Evolutionary conservation across 1,140 invertebrate genomes (phyloP).

Genomic region (Diachasmimorpha longicaudata): DNA sequence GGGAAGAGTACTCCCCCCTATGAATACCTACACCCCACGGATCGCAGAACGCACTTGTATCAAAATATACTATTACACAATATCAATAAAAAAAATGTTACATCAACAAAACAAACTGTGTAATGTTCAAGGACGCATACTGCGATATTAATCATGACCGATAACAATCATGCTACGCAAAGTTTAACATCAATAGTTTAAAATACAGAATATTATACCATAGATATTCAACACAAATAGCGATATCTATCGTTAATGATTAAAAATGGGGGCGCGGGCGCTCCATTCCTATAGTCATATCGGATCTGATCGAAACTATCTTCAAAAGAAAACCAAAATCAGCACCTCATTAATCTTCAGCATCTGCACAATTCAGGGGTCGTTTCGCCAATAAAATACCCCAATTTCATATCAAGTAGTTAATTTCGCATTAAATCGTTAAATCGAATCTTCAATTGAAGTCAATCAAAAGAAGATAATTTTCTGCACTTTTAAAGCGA

Average conservation of each 20-base stretch:
- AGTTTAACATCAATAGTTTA: slow-evolving; percentile 9
- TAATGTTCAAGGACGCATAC: slow-evolving; percentile 10
- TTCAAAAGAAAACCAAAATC: neutral
- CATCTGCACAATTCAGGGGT: neutral
- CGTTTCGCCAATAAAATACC: neutral
- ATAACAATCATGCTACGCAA: slow-evolving; percentile 25
- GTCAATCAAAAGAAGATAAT: neutral
- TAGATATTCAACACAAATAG: neutral
- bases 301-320: neutral
- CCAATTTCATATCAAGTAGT: neutral
- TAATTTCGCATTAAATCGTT: neutral
- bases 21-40: too few relatives aligned
- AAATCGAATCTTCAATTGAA: neutral
- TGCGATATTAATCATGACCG: slow-evolving; percentile 21
- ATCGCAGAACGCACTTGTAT: too few relatives aligned
- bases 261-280: slow-evolving; percentile 12
- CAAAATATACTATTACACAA: too few relatives aligned
- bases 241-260: neutral
- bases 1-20: too few relatives aligned
- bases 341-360: neutral
- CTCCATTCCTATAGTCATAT: neutral
- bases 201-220: neutral
- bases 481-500: neutral
- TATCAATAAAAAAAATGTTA: neutral
- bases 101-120: neutral